These are phyloP conservation scores for Meandrusa payeni DNA, from an alignment of 2,888 invertebrate species.

Conservation along the genomic window DNA sequence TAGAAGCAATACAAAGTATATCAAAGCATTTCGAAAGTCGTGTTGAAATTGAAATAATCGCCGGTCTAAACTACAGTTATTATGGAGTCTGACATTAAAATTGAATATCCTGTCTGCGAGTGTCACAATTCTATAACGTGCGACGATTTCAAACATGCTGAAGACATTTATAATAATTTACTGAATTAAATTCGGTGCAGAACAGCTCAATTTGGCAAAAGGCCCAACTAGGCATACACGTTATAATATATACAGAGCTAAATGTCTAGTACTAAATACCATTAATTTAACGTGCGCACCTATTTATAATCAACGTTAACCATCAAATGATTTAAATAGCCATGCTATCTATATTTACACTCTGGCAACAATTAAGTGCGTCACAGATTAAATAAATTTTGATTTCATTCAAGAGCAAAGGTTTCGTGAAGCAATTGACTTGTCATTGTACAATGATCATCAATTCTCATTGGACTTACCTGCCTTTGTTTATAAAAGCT, in stretches of 20 bases:
- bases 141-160: conserved; percentile 42
- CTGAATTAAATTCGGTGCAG: conserved; percentile 50
- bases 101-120: conserved; percentile 30
- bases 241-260: conserved; percentile 32
- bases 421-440: conserved; percentile 3
- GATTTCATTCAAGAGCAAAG: conserved; percentile 5
- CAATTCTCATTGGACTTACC: too few species aligned
- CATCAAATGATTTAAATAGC: conserved; percentile 20
- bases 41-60: conserved; percentile 9
- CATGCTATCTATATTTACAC: conserved; percentile 10
- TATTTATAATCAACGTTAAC: conserved; percentile 17
- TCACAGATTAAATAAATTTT: background rate
- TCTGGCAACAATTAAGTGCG: conserved; percentile 8
- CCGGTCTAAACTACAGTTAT: conserved; percentile 6
- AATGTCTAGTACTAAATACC: conserved; percentile 13
- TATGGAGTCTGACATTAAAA: conserved; percentile 16
- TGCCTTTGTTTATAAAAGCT: too few species aligned
- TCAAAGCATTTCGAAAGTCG: conserved; percentile 4
- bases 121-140: conserved; percentile 39
- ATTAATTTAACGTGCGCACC: conserved; percentile 12
- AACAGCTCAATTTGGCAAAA: conserved; percentile 54
- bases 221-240: conserved; percentile 54
- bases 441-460: background rate
- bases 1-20: background rate
- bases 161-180: conserved; percentile 54